phyloP scores from a whole-genome alignment of 2,797 vertebrate species.

The Thalassophryne amazonica region DNA sequence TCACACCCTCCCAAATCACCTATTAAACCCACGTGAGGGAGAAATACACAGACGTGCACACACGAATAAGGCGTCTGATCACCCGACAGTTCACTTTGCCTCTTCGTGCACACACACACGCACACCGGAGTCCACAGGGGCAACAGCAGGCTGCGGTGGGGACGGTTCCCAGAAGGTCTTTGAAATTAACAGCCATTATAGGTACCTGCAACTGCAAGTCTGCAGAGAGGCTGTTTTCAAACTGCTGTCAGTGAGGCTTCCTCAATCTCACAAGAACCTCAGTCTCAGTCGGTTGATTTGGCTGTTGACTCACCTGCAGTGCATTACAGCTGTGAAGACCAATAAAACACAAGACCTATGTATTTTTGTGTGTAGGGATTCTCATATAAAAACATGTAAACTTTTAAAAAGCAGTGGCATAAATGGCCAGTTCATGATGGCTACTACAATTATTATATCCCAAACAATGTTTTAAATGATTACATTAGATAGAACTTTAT shows the following conservation, averaged over 20 bases:
- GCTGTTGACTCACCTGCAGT: constrained; percentile 10
- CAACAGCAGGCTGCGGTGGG: constrained; percentile 50
- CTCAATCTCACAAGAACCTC: constrained; percentile 10
- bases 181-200: constrained; percentile 74
- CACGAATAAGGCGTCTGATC: constrained; percentile 53
- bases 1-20: constrained; percentile 58
- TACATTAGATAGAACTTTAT: too few relatives aligned
- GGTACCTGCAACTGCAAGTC: constrained; percentile 72
- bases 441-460: not conserved
- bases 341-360: not conserved
- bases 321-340: constrained; percentile 5
- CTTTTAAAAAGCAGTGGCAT: not conserved
- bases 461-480: too few relatives aligned
- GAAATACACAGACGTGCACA: constrained; percentile 31
- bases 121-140: constrained; percentile 42
- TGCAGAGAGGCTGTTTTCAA: constrained; percentile 62
- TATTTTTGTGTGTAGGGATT: constrained; percentile 7
- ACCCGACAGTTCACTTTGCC: constrained; percentile 65
- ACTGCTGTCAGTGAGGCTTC: constrained; percentile 24
- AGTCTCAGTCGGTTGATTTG: not conserved
- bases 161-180: constrained; percentile 62
- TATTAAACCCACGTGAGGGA: constrained; percentile 62
- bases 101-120: constrained; percentile 32
- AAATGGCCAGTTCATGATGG: not conserved
- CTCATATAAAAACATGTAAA: not conserved